These are phyloP conservation scores for Metaphire vulgaris DNA, from an alignment of 1,140 invertebrate genomes.

Conservation along the genomic window DNA sequence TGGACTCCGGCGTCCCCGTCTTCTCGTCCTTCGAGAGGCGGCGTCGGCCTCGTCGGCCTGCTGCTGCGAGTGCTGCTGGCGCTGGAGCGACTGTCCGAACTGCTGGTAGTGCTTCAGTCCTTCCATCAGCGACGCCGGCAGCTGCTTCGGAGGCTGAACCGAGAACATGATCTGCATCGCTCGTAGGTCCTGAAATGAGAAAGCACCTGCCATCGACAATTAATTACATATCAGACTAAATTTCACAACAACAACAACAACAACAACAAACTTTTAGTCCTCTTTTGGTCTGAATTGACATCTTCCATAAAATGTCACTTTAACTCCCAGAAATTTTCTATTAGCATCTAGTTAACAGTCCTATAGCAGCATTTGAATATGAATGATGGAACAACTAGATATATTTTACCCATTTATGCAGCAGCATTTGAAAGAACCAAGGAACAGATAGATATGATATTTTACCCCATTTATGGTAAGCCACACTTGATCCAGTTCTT, in stretches of 20 bases:
- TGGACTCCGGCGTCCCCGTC: not conserved
- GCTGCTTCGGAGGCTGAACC: slow-evolving; percentile 41
- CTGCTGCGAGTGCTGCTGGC: slow-evolving; percentile 42
- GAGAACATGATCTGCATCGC: slow-evolving; percentile 50
- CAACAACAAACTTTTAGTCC: not conserved
- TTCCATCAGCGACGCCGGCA: slow-evolving; percentile 40
- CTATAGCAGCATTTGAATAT: too few relatives aligned
- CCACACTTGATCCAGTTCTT: slow-evolving; percentile 43
- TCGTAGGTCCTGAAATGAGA: slow-evolving; percentile 47
- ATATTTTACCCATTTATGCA: too few relatives aligned
- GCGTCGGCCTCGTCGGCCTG: slow-evolving; percentile 44
- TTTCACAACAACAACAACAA: too few relatives aligned
- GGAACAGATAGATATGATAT: too few relatives aligned
- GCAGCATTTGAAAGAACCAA: too few relatives aligned
- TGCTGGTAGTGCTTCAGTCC: slow-evolving; percentile 42
- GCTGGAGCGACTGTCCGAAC: slow-evolving; percentile 38
- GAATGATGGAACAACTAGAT: too few relatives aligned
- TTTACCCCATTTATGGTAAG: slow-evolving; percentile 50
- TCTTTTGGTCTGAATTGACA: too few relatives aligned
- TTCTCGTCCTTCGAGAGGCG: not conserved
- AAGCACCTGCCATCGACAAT: not conserved
- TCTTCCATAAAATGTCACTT: too few relatives aligned
- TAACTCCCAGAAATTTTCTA: too few relatives aligned
- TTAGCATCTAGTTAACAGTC: too few relatives aligned
- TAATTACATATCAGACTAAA: slow-evolving; percentile 20